phyloP scores from a whole-genome alignment of 2,888 invertebrate genomes.

The Branchellion lobata region DNA sequence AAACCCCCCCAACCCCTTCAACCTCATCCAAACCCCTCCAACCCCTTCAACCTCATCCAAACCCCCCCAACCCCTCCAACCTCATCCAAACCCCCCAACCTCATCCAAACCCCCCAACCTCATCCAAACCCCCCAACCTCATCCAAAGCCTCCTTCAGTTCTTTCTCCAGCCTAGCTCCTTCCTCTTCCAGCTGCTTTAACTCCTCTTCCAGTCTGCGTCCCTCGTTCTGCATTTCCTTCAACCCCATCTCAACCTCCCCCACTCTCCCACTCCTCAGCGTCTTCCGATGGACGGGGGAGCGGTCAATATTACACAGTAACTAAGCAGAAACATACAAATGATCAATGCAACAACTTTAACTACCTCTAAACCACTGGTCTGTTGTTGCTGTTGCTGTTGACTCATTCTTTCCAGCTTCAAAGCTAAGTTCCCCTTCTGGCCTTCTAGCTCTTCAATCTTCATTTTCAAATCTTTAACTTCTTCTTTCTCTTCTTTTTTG shows the following conservation, averaged over 20 bases:
- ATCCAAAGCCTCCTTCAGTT: not conserved
- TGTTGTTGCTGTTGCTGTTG: no score
- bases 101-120: no score
- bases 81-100: no score
- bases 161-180: not conserved
- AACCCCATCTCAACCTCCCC: not conserved
- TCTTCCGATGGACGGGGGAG: not conserved
- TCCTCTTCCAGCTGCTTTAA: not conserved
- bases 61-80: no score
- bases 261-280: not conserved
- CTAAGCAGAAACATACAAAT: not conserved
- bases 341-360: not conserved
- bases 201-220: slow-evolving; percentile 7
- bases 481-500: not conserved
- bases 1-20: no score
- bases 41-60: no score
- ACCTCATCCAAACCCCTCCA: no score
- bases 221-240: slow-evolving; percentile 12
- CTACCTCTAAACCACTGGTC: not conserved
- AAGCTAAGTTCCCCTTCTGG: not conserved
- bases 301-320: not conserved
- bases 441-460: not conserved
- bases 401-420: not conserved
- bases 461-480: not conserved
- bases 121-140: no score